These are phyloP conservation scores for Prosapia bicincta DNA, from an alignment of 2,888 invertebrate genomes.

Conservation along the genomic window DNA sequence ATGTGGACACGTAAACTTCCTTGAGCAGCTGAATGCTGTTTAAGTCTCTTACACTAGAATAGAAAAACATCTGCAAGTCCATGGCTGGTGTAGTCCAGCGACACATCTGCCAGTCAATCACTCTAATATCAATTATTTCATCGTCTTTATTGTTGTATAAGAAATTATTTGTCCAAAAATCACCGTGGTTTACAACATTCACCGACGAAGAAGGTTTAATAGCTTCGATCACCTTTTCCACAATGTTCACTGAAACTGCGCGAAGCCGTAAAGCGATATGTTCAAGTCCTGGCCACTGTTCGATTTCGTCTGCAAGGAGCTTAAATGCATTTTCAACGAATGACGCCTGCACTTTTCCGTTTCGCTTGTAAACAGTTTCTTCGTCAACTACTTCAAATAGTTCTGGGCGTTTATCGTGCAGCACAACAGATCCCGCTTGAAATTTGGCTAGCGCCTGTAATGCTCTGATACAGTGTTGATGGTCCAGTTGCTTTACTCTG, in stretches of 20 bases:
- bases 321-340: neutral
- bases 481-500: slow-evolving; percentile 2
- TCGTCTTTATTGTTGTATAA: neutral
- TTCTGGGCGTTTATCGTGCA: neutral
- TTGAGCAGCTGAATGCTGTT: neutral
- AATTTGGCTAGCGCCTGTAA: neutral
- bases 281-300: neutral
- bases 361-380: neutral
- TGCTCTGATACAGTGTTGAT: neutral
- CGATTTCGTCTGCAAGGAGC: neutral
- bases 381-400: neutral
- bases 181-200: slow-evolving; percentile 9
- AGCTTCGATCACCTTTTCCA: neutral
- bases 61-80: slow-evolving; percentile 9
- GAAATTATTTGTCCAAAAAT: slow-evolving; percentile 6
- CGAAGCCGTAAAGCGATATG: neutral
- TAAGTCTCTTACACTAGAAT: neutral
- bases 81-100: slow-evolving; percentile 3
- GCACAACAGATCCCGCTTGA: neutral
- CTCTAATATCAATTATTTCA: neutral
- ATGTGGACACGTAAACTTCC: neutral
- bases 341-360: neutral
- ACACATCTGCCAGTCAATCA: slow-evolving; percentile 6
- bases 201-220: neutral
- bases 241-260: neutral